Evolutionary conservation across 2,113 vertebrate species (phyloP).

Genomic region (Tragelaphus imberbis): DNA sequence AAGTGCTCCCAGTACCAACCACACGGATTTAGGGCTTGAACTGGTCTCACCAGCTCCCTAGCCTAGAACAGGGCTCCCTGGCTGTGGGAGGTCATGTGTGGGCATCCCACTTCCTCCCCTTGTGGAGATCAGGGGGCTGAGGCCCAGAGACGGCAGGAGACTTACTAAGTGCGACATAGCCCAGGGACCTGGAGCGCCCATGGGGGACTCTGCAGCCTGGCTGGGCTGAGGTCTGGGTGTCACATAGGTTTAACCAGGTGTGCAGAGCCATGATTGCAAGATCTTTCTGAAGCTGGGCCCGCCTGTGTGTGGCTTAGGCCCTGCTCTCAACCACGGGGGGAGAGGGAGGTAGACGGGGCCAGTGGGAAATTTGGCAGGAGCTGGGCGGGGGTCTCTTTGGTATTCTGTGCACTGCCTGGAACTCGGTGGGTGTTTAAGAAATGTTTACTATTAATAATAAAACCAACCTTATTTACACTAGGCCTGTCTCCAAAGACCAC

Average conservation of each 20-base stretch:
- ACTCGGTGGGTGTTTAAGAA: slow-evolving; percentile 43
- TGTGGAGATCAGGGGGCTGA: neutral
- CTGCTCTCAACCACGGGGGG: fast-evolving
- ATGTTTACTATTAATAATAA: slow-evolving; percentile 57
- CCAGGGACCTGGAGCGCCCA: fast-evolving
- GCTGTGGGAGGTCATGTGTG: neutral
- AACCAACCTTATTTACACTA: slow-evolving; percentile 38
- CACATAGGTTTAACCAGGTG: neutral
- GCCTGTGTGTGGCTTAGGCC: neutral
- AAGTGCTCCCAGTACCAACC: fast-evolving
- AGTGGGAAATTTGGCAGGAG: neutral
- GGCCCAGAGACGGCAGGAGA: neutral
- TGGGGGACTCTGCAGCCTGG: neutral
- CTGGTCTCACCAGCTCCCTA: neutral
- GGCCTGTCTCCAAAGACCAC: slow-evolving; percentile 48
- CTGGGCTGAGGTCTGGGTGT: neutral
- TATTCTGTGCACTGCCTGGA: neutral
- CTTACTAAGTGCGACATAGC: neutral
- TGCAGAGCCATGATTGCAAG: fast-evolving
- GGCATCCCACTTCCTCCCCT: fast-evolving
- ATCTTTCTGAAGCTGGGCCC: neutral
- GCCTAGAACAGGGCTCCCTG: fast-evolving
- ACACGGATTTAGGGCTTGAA: no score
- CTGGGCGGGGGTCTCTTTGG: neutral
- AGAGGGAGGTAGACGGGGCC: neutral